These are phyloP conservation scores for Ambastaia sidthimunki DNA, from an alignment of 2,797 vertebrate genomes.

Conservation along the genomic window DNA sequence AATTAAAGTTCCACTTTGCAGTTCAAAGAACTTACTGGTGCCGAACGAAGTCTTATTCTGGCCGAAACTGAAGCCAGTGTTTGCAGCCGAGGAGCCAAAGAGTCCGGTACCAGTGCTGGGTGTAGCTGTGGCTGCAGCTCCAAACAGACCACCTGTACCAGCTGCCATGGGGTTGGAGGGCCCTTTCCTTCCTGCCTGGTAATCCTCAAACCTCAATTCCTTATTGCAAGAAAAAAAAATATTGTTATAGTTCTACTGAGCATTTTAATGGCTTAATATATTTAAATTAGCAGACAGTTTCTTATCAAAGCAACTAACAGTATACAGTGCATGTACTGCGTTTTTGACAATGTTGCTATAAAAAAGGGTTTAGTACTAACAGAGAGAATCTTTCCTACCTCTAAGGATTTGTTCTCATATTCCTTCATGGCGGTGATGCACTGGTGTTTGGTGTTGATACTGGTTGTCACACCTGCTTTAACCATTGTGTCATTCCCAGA, in stretches of 20 bases:
- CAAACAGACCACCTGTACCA: conserved; percentile 80
- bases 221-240: conserved; percentile 56
- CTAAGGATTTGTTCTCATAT: conserved; percentile 95
- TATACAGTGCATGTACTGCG: background rate
- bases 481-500: conserved; percentile 95
- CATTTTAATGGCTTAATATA: background rate
- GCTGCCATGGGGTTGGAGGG: conserved; percentile 88
- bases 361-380: background rate
- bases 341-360: background rate
- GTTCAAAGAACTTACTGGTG: conserved; percentile 72
- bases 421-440: conserved; percentile 99
- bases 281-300: background rate
- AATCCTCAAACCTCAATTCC: conserved; percentile 95
- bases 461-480: conserved; percentile 93
- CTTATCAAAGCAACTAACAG: background rate
- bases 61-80: conserved; percentile 88
- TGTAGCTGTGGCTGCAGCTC: conserved; percentile 78
- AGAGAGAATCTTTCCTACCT: conserved; percentile 78
- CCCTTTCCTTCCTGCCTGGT: conserved; percentile 93
- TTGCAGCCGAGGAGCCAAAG: conserved; percentile 86
- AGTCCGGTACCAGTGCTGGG: conserved; percentile 87
- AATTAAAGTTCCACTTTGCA: background rate
- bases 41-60: conserved; percentile 90
- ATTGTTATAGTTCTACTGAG: background rate
- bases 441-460: conserved; percentile 97